Conservation (phyloP, 1,140 invertebrate species). For the Diorhabda carinulata region DNA sequence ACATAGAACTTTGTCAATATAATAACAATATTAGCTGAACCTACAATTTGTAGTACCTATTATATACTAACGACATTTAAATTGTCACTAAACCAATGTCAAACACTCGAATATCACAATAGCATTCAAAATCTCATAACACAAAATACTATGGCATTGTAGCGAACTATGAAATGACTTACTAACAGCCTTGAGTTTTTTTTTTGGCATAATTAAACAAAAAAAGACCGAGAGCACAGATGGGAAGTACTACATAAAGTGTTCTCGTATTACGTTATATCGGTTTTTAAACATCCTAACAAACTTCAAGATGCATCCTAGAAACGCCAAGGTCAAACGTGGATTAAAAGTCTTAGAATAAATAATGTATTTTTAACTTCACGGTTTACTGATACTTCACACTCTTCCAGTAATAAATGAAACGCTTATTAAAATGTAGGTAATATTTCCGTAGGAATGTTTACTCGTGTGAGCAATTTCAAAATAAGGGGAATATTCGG, state of each 20-base stretch:
- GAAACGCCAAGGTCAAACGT: background rate
- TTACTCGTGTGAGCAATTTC: no score
- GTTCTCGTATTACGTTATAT: conserved; percentile 4
- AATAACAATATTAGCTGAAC: no score
- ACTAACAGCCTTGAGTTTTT: background rate
- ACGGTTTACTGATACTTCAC: no score
- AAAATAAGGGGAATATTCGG: no score
- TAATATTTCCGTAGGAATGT: no score
- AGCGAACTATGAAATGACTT: background rate
- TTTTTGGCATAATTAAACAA: background rate
- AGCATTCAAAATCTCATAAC: background rate
- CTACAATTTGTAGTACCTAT: background rate
- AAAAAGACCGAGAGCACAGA: background rate
- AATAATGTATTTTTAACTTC: no score
- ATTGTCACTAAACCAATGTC: background rate
- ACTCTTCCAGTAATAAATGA: no score
- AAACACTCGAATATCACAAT: background rate
- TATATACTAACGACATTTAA: background rate
- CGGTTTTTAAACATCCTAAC: no score
- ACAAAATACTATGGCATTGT: background rate
- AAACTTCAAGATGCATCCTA: background rate
- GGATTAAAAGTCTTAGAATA: no score
- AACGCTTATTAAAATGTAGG: no score
- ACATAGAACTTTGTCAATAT: no score
- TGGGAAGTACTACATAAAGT: background rate